phyloP scores from a whole-genome alignment of 2,113 vertebrate genomes.

The Procavia capensis region DNA sequence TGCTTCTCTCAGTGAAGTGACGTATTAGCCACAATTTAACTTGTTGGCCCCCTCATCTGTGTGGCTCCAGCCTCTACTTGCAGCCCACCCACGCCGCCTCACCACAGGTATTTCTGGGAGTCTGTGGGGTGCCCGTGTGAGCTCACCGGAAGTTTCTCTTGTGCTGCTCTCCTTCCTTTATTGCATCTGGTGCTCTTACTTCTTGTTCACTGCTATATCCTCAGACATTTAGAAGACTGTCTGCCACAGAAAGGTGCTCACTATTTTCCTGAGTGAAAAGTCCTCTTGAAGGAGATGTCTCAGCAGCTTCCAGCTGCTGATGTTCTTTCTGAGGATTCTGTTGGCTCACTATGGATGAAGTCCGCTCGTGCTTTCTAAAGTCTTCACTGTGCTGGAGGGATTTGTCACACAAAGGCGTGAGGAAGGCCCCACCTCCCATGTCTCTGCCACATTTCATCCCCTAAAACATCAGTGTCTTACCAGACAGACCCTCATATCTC shows the following conservation, averaged over 20 bases:
- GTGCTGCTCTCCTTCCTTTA: not conserved
- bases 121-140: not conserved
- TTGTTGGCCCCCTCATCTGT: not conserved
- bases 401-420: not conserved
- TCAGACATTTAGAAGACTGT: not conserved
- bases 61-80: not conserved
- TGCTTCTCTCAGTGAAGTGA: not conserved
- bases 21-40: not conserved
- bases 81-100: not conserved
- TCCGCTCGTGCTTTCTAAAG: not conserved
- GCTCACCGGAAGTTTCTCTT: not conserved
- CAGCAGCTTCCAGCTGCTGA: not conserved
- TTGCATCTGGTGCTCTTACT: not conserved
- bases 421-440: rapidly evolving
- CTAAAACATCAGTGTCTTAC: not conserved
- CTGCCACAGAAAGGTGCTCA: not conserved
- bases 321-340: not conserved
- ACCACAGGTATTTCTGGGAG: not conserved
- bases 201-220: not conserved
- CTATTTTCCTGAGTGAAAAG: not conserved
- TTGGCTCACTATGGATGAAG: rapidly evolving
- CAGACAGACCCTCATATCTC: not conserved
- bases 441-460: not conserved
- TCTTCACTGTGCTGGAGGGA: not conserved
- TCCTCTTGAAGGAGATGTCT: not conserved